These are phyloP conservation scores for Papilio elwesi DNA, from an alignment of 2,888 invertebrate genomes.

Conservation along the genomic window DNA sequence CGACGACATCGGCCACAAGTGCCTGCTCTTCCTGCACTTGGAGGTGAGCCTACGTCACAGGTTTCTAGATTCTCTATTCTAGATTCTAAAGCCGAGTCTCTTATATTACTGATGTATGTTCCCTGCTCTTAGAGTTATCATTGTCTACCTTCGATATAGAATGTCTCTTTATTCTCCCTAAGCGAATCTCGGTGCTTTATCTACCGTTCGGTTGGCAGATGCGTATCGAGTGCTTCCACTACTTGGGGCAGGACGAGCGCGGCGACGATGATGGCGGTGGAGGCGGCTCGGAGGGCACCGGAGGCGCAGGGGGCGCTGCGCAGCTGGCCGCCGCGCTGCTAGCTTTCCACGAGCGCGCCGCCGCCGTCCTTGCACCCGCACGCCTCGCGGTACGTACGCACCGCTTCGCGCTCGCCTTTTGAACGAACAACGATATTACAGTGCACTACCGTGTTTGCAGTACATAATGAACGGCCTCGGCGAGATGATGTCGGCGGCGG, in stretches of 20 bases:
- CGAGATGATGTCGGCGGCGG: slow-evolving; percentile 89
- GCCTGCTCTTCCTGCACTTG: slow-evolving; percentile 94
- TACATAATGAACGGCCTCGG: slow-evolving; percentile 96
- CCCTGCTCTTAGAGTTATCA: too few species aligned
- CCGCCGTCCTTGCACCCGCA: slow-evolving; percentile 52
- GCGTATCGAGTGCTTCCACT: slow-evolving; percentile 97
- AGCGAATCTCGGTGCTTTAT: neutral
- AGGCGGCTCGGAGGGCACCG: too few species aligned
- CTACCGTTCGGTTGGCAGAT: slow-evolving; percentile 75
- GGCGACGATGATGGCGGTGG: slow-evolving; percentile 41
- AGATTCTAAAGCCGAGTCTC: too few species aligned
- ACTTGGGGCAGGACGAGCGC: slow-evolving; percentile 85
- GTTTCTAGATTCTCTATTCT: too few species aligned
- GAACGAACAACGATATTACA: too few species aligned
- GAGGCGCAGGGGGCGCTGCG: slow-evolving; percentile 82
- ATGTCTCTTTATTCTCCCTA: too few species aligned
- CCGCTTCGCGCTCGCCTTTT: slow-evolving; percentile 55
- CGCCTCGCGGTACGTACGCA: slow-evolving; percentile 53
- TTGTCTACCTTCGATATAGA: too few species aligned
- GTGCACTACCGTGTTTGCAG: slow-evolving; percentile 74
- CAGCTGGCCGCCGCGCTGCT: slow-evolving; percentile 67
- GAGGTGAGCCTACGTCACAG: slow-evolving; percentile 85
- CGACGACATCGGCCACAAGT: slow-evolving; percentile 95
- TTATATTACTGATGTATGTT: too few species aligned
- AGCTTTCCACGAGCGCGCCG: slow-evolving; percentile 68